These are phyloP conservation scores for Ceryle rudis DNA, from an alignment of 2,797 vertebrate species.

Conservation along the genomic window DNA sequence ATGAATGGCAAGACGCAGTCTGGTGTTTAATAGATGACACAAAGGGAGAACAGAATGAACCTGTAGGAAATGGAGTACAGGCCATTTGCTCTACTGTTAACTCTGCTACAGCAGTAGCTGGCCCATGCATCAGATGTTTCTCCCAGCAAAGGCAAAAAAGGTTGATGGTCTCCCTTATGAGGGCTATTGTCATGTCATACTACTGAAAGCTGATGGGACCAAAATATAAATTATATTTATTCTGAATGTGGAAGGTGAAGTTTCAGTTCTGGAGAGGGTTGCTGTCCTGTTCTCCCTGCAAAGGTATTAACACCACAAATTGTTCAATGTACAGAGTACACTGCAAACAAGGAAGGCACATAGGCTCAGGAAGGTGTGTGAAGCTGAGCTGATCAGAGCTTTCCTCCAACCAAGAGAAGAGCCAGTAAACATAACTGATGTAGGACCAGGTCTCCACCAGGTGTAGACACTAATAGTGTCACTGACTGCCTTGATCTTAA, in stretches of 20 bases:
- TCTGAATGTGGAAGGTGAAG: background rate
- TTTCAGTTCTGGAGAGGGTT: background rate
- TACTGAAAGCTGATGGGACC: background rate
- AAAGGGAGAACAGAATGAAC: background rate
- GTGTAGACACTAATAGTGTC: background rate
- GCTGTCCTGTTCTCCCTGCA: background rate
- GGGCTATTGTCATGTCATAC: background rate
- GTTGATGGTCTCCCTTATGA: background rate
- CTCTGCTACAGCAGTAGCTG: background rate
- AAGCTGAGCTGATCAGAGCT: background rate
- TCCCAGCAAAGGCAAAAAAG: background rate
- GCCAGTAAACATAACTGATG: background rate
- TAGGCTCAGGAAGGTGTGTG: background rate
- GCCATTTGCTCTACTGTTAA: background rate
- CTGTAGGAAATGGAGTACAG: background rate
- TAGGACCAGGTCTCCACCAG: background rate
- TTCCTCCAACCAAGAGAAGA: background rate
- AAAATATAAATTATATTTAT: background rate
- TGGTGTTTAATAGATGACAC: background rate
- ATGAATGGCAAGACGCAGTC: slow-evolving; percentile 1
- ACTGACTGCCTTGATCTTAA: background rate
- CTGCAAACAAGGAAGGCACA: background rate
- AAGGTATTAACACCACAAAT: background rate
- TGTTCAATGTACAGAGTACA: background rate
- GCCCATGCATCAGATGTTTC: background rate